phyloP scores from a whole-genome alignment of 2,797 vertebrate species.

The Nyctibius grandis region DNA sequence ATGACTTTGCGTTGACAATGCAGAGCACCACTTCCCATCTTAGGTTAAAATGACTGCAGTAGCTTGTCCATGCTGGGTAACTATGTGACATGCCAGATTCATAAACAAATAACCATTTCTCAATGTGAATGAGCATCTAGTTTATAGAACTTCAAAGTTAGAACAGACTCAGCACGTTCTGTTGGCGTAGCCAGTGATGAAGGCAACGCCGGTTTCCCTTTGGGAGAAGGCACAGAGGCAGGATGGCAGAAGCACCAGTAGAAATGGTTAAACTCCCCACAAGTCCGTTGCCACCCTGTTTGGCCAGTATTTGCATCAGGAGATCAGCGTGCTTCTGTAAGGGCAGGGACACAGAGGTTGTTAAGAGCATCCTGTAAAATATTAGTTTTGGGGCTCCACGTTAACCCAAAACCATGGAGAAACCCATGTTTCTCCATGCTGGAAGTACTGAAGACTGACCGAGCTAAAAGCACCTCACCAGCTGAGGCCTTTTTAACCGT shows the following conservation, averaged over 20 bases:
- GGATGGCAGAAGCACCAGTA: not conserved
- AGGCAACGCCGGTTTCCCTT: too few relatives aligned
- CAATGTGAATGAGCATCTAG: not conserved
- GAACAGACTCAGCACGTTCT: not conserved
- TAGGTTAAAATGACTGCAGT: not conserved
- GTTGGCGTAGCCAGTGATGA: fast-evolving
- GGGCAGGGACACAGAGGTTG: not conserved
- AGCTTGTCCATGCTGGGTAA: not conserved
- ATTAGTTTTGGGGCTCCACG: not conserved
- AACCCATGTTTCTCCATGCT: not conserved
- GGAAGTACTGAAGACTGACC: not conserved
- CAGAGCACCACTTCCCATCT: not conserved
- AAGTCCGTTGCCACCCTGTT: not conserved
- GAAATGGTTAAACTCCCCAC: not conserved
- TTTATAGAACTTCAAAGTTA: not conserved
- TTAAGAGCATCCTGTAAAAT: not conserved
- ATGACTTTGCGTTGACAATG: not conserved
- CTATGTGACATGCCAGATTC: not conserved
- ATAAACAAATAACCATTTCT: not conserved
- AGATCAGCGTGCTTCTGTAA: fast-evolving
- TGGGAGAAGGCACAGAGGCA: not conserved
- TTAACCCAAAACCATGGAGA: too few relatives aligned
- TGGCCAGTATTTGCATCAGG: fast-evolving
- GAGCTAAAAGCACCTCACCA: not conserved
- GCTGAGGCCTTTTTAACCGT: not conserved